Evolutionary conservation across 1,140 invertebrate genomes (phyloP), one percentile per base, ranked within the genome.

Genomic region (Aphidius gifuensis): DNA sequence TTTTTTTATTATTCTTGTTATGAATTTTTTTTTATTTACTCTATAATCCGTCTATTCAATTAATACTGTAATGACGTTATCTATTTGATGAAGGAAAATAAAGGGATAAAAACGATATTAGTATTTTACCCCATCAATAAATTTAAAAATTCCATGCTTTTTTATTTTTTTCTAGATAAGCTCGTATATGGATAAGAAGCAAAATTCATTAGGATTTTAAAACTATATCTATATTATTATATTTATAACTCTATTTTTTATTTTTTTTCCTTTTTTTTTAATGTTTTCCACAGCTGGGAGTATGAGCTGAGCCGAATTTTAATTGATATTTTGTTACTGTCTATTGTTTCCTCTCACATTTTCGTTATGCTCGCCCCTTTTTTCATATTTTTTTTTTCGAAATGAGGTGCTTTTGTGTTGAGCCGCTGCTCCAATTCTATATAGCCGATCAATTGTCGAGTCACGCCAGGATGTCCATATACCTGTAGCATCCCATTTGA

Each of bases 311-410:
- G 62, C 65, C 63, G 51, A 68, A 71, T 74, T 74, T 74, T 73
- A 71, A 74, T 71, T 73, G 71, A 73, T 73, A 73, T 74, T 73
- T 73, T 64, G 68, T 66, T 56, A 56, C 61, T 54, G 64, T 57
- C 60, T 64, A 70, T 72, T 73, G 68, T 72, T 68, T 71, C 66
- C 69, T 48, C 65, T 61, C 65, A 55, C 65, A 64, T 69, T 47
- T 55, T 69, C 63, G 68, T 73, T 72, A 71, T 32, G 23, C 23
- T 32, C 23, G 4, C 4, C 23, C 23, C 23, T 32, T 32, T 32
- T 32, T 32, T 32, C 1, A 2, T 32, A 3, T 32, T 32, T 32
- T 32, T 32, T 32, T 32, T 32, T 65, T 47, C 40, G 11, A 23
- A 9, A n/a, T 11, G 32, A 56, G 62, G 9, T 47, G 16, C 45